Percentiles rank a stretch among this genome's conserved stretches.
Evolutionary conservation across 1,140 invertebrate species (phyloP).

Genomic region (Monomorium pharaonis): DNA sequence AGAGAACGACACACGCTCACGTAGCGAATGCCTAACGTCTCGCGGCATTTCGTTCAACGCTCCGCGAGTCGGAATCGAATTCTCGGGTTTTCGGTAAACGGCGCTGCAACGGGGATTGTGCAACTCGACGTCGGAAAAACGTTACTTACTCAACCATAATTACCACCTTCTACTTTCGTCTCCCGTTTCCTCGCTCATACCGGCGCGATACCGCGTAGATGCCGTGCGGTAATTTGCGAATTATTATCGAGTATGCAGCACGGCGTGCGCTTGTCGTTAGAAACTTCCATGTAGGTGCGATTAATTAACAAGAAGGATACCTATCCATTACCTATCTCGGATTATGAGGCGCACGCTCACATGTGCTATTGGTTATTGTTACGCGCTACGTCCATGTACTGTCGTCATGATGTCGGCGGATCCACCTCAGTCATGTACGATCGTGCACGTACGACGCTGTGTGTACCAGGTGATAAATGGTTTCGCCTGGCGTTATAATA

Average conservation of each 20-base stretch:
- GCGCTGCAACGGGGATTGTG: background rate
- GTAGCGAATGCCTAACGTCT: background rate
- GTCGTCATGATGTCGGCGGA: slow-evolving; percentile 49
- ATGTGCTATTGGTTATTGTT: slow-evolving; percentile 57
- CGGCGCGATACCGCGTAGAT: background rate
- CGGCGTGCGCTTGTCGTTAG: slow-evolving; percentile 19
- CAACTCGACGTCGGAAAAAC: slow-evolving; percentile 13
- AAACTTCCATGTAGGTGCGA: slow-evolving; percentile 55
- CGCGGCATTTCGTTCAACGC: background rate
- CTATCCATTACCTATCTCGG: slow-evolving; percentile 56
- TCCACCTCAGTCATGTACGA: slow-evolving; percentile 36
- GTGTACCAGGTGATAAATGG: slow-evolving; percentile 51
- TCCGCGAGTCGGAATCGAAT: background rate
- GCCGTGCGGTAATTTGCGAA: slow-evolving; percentile 57
- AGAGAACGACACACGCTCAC: background rate
- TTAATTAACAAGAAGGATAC: slow-evolving; percentile 68
- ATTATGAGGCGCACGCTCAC: slow-evolving; percentile 55
- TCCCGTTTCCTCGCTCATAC: background rate
- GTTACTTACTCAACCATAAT: slow-evolving; percentile 53
- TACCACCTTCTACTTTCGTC: slow-evolving; percentile 6
- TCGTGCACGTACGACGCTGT: slow-evolving; percentile 9
- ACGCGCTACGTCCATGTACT: slow-evolving; percentile 21
- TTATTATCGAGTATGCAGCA: slow-evolving; percentile 53
- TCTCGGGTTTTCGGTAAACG: slow-evolving; percentile 5
- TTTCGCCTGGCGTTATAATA: slow-evolving; percentile 29